Evolutionary conservation across 2,888 invertebrate genomes (phyloP), one percentile per base, ranked within the genome.

Genomic region (Volucella zonaria): DNA sequence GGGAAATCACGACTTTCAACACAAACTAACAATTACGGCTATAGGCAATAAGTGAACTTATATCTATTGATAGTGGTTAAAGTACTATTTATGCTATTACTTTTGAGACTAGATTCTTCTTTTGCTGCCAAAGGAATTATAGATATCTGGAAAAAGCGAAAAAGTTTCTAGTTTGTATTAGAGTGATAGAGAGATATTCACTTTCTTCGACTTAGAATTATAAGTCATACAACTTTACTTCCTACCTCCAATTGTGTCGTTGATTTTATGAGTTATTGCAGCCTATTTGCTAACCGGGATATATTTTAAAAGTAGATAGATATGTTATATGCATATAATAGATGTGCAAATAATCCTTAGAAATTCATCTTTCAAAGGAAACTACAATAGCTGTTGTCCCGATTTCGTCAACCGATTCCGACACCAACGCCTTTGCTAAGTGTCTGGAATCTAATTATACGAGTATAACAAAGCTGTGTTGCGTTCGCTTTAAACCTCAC

Each of bases 21-120:
- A 31, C 31, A 31, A 31, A 31, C 31, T 6, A n/a, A 59, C 40
- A 14, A 4, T 54, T 14, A 38, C 45, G 18, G 15, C 12, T n/a
- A 49, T 31, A n/a, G 11, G 6, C 12, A 31, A 62, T 15, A 42
- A 43, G 43, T 59, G 12, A 49, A 15, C 14, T 11, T 43, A 73
- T 14, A 11, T 47, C n/a, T 64, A 47, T 11, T 14, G 38, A 31
- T 31, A 31, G 18, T 59, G 11, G 59, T 15, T 56, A 38, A 47
- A 15, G 58, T 47, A 47, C 68, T 70, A 56, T 45, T 58, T 70
- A 8, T 38, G 31, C 18, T 47, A 75, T 58, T 67, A 66, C 8
- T 64, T 49, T 56, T 49, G 64, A 43, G 59, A 66, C 51, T 59
- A 51, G 43, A 59, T 67, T 58, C 42, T 51, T 45, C 58, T 66